Conservation (phyloP, 2,888 invertebrate genomes). For the Hyalella azteca region DNA sequence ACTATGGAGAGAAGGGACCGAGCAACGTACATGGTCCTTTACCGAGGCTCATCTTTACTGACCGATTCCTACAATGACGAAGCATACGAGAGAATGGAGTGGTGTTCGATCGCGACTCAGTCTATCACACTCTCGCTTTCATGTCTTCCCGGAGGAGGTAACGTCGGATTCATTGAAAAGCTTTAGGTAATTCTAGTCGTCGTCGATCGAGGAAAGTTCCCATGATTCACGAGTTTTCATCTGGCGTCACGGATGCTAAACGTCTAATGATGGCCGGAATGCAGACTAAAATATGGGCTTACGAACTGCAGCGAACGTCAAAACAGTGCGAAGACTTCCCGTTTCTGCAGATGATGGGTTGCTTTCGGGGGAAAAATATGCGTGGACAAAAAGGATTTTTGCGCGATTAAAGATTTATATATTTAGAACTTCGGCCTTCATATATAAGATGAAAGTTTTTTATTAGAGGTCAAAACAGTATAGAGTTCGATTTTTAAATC, state of each 20-base stretch:
- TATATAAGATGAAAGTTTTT: no score
- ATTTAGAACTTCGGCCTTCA: no score
- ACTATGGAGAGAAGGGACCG: conserved; percentile 3
- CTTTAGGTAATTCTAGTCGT: background rate
- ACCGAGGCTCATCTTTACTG: background rate
- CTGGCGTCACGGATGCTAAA: background rate
- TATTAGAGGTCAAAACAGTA: no score
- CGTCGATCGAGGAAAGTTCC: conserved; percentile 4
- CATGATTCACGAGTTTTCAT: conserved; percentile 7
- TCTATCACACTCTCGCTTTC: background rate
- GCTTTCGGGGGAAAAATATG: no score
- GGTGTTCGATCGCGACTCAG: no score
- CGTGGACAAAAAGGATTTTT: no score
- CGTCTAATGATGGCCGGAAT: background rate
- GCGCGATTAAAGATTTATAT: no score
- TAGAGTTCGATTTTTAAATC: no score
- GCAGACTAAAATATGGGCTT: background rate
- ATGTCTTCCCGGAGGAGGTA: background rate
- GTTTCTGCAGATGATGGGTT: no score
- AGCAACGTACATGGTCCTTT: conserved; percentile 13
- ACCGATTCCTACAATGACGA: conserved; percentile 23
- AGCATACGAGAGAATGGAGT: conserved; percentile 24
- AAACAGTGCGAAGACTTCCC: no score
- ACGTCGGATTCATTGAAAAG: background rate
- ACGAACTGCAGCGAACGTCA: no score